These are phyloP conservation scores for Spialia ferax DNA, from an alignment of 2,888 invertebrate species.

Conservation along the genomic window DNA sequence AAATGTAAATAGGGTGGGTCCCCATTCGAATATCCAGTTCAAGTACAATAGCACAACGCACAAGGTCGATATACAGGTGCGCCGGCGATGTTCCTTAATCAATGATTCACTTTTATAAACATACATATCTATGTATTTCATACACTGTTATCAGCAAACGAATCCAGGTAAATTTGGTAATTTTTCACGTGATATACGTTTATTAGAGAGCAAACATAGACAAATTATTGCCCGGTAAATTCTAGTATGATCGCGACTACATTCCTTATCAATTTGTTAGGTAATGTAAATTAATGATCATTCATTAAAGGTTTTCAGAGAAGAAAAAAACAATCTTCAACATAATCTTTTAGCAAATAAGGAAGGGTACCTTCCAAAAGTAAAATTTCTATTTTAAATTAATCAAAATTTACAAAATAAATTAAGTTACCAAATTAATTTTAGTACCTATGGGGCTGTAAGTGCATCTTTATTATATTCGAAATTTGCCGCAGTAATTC, in stretches of 20 bases:
- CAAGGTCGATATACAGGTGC: constrained; percentile 50
- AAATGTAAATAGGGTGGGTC: no score
- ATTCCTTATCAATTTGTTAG: constrained; percentile 7
- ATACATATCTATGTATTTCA: constrained; percentile 15
- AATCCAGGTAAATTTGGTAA: constrained; percentile 20
- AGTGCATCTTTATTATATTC: no score
- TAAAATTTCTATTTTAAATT: no score
- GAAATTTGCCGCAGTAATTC: no score
- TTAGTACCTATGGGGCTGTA: no score
- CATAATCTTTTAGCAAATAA: background rate
- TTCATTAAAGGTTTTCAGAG: background rate
- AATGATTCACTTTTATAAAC: constrained; percentile 27
- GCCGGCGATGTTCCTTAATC: constrained; percentile 38
- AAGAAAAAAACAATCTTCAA: background rate
- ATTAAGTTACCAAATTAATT: no score
- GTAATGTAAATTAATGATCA: constrained; percentile 2
- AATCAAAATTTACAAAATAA: no score
- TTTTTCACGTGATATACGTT: constrained; percentile 26
- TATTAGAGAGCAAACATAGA: constrained; percentile 2
- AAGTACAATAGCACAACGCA: constrained; percentile 43
- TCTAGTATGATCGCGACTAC: constrained; percentile 12
- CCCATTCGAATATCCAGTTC: constrained; percentile 30
- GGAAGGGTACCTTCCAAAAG: background rate
- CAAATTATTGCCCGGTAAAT: background rate
- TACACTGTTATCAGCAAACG: constrained; percentile 22